Base-by-base conservation (phyloP, 2,888 invertebrate genomes). In the Phorcus lineatus region DNA sequence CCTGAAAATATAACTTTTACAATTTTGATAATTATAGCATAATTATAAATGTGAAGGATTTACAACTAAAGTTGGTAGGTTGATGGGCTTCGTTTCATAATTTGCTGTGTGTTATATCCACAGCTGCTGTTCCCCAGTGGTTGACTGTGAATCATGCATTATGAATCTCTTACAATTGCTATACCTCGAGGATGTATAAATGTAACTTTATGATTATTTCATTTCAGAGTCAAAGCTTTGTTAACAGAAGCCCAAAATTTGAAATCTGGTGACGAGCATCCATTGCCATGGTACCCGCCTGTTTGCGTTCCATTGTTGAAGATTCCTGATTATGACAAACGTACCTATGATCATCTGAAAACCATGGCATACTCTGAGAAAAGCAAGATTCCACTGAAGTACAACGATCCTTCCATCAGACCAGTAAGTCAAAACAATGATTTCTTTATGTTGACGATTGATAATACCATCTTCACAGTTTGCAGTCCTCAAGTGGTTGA, bases 251-350 rank as follows among this genome's bases (percentile, higher is more conserved):
- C 94, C 77, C 95, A 96, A 83, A 95, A 95, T 9, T 94, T 96
- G 74, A 94, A 95, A 7, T 92, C 93, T 17, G 94, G 94, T 4
- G 94, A 94, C 17, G 95, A 96, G 88, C 96, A 96, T 87, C 95
- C 95, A 66, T 93, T 96, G 83, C 96, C 96, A 2, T 96, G 96
- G 96, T 95, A 96, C 90, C 96, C 96, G 22, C 96, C 96, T 0
- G 93, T 94, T 11, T 96, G 96, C 88, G 94, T 88, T 0, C 89
- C 90, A 1, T 78, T 92, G 66, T 84, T 90, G 78, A 90, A 91
- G 47, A 86, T 92, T 31, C 87, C 90, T 28, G 90, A 91, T 80
- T 89, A 89, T 74, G 86, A 86, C 55, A 81, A 84, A 2, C 84
- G 86, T 47, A 88, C 90, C 0, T 90, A 90, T 80, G 92, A 92